phyloP scores from a whole-genome alignment of 2,113 vertebrate species.

The Stercorarius parasiticus region DNA sequence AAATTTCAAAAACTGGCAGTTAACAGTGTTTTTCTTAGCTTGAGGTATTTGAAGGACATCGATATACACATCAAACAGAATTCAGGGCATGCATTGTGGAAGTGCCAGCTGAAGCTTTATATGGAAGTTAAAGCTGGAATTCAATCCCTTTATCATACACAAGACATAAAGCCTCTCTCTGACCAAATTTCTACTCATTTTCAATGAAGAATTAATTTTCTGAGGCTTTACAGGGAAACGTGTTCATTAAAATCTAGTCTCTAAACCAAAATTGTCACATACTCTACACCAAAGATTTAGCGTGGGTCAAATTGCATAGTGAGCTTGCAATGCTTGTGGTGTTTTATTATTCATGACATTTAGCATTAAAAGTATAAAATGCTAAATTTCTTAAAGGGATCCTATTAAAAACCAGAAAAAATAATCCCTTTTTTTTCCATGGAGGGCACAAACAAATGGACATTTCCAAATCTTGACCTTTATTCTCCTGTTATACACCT shows the following conservation, averaged over 20 bases:
- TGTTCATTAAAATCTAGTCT: background rate
- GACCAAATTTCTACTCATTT: background rate
- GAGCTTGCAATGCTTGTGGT: background rate
- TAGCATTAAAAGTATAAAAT: background rate
- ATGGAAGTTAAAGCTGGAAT: background rate
- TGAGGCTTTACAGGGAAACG: background rate
- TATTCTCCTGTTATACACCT: background rate
- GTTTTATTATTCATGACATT: background rate
- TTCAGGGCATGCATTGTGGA: background rate
- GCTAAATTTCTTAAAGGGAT: background rate
- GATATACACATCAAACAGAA: slow-evolving; percentile 52
- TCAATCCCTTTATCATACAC: background rate
- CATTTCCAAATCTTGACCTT: background rate
- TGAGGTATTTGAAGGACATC: slow-evolving; percentile 41
- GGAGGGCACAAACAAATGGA: background rate
- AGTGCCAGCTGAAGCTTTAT: background rate
- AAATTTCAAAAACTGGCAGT: slow-evolving; percentile 24
- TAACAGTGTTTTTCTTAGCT: slow-evolving; percentile 20
- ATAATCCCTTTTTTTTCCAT: accelerated
- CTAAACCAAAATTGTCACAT: background rate
- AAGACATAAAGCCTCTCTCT: background rate
- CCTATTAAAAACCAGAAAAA: background rate
- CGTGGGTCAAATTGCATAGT: accelerated
- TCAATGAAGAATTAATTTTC: background rate
- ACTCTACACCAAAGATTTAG: background rate